These are phyloP conservation scores for Lapara coniferarum DNA, from an alignment of 2,888 invertebrate genomes.

Conservation along the genomic window DNA sequence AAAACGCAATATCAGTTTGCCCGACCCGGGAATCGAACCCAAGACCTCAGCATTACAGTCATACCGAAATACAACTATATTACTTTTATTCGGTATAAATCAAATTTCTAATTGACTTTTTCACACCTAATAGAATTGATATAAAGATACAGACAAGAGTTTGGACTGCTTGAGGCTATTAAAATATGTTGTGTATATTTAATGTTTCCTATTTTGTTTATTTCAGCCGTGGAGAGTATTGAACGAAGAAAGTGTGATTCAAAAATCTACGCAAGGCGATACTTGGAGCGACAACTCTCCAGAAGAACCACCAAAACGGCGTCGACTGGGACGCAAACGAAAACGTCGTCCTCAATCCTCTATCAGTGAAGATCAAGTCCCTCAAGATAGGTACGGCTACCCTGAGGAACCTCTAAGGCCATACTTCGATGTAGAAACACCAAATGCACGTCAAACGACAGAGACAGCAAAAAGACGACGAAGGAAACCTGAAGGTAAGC, in stretches of 20 bases:
- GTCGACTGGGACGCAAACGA: slow-evolving; percentile 82
- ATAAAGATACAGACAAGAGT: no score
- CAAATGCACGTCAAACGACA: slow-evolving; percentile 44
- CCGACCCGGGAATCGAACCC: no score
- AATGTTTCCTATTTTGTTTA: neutral
- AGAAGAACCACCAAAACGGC: slow-evolving; percentile 67
- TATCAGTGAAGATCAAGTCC: slow-evolving; percentile 49
- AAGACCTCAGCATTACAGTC: no score
- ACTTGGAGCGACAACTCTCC: slow-evolving; percentile 63
- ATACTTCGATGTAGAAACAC: slow-evolving; percentile 50
- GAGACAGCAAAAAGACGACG: slow-evolving; percentile 61
- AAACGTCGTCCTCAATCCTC: slow-evolving; percentile 83
- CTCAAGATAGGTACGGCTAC: slow-evolving; percentile 51
- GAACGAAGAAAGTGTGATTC: slow-evolving; percentile 57
- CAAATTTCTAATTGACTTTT: no score
- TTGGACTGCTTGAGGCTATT: no score
- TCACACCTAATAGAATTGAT: no score
- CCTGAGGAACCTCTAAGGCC: slow-evolving; percentile 50
- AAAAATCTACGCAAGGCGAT: slow-evolving; percentile 48
- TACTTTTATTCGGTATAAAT: no score
- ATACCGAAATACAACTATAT: no score
- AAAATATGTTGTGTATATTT: neutral
- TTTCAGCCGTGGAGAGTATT: slow-evolving; percentile 83
- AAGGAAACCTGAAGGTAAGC: slow-evolving; percentile 59
- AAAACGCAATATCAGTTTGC: no score